phyloP scores from a whole-genome alignment of 2,888 invertebrate genomes.

The Acheta domesticus region DNA sequence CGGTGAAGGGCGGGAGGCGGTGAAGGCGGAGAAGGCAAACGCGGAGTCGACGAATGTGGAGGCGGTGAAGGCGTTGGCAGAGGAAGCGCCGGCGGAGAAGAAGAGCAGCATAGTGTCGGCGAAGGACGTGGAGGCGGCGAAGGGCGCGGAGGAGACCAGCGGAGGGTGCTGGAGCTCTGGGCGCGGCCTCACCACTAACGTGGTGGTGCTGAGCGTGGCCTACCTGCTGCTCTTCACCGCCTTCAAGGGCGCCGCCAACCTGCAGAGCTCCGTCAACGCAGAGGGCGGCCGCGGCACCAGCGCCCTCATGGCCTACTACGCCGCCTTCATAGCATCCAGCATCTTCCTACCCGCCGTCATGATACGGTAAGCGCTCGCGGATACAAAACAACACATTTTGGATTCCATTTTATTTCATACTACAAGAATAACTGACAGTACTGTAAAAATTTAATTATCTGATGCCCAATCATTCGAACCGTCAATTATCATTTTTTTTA shows the following conservation, averaged over 20 bases:
- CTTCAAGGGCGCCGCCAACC: constrained; percentile 79
- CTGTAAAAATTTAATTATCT: too few species aligned
- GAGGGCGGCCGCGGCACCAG: constrained; percentile 79
- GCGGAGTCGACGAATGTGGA: not conserved
- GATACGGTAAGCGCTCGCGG: constrained; percentile 42
- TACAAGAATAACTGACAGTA: too few species aligned
- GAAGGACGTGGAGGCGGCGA: not conserved
- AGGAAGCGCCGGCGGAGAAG: not conserved
- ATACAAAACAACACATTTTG: not conserved
- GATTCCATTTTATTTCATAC: not conserved
- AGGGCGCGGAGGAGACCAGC: not conserved
- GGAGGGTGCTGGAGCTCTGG: not conserved
- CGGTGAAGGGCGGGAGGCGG: not conserved
- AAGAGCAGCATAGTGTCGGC: not conserved
- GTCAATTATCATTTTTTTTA: too few species aligned
- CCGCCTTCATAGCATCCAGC: constrained; percentile 82
- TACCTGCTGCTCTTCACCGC: constrained; percentile 93
- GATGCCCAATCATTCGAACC: too few species aligned
- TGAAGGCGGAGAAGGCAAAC: not conserved
- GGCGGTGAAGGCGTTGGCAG: not conserved
- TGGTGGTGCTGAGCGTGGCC: constrained; percentile 77
- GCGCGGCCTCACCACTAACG: constrained; percentile 73
- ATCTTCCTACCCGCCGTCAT: constrained; percentile 81
- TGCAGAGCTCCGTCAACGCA: constrained; percentile 81
- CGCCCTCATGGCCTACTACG: constrained; percentile 81